phyloP scores from a whole-genome alignment of 2,113 vertebrate genomes.

The Lagopus muta region DNA sequence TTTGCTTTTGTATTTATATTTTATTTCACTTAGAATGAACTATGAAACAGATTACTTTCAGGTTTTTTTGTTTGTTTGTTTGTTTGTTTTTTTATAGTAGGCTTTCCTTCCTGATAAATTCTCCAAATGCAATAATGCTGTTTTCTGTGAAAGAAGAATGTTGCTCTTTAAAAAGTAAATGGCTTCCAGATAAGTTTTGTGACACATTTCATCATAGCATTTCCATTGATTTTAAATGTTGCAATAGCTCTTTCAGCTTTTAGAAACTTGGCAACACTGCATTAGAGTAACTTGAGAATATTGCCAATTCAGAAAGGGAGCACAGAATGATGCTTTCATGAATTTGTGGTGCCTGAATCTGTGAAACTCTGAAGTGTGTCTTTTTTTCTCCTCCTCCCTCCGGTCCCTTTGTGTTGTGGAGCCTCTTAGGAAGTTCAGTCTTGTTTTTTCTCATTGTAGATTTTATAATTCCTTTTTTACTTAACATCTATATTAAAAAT shows the following conservation, averaged over 20 bases:
- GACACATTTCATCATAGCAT: not conserved
- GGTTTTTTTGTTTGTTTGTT: not conserved
- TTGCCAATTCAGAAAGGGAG: not conserved
- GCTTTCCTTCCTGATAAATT: not conserved
- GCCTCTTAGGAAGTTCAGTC: not conserved
- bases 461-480: no score
- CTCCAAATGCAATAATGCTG: not conserved
- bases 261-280: not conserved
- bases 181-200: not conserved
- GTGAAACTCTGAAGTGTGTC: not conserved
- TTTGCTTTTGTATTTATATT: not conserved
- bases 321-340: not conserved
- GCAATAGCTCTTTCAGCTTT: not conserved
- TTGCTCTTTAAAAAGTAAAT: conserved; percentile 5
- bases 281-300: not conserved
- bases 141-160: not conserved
- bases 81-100: not conserved
- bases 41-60: not conserved
- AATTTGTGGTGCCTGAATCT: not conserved
- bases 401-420: not conserved
- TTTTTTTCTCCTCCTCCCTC: not conserved
- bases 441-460: not conserved
- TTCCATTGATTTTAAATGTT: not conserved
- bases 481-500: not conserved
- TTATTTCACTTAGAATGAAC: not conserved